A percentile compares a stretch with the other conserved stretches of the same genome.
Evolutionary conservation across 2,113 vertebrate genomes (phyloP).

Genomic region (Crotalus viridis): DNA sequence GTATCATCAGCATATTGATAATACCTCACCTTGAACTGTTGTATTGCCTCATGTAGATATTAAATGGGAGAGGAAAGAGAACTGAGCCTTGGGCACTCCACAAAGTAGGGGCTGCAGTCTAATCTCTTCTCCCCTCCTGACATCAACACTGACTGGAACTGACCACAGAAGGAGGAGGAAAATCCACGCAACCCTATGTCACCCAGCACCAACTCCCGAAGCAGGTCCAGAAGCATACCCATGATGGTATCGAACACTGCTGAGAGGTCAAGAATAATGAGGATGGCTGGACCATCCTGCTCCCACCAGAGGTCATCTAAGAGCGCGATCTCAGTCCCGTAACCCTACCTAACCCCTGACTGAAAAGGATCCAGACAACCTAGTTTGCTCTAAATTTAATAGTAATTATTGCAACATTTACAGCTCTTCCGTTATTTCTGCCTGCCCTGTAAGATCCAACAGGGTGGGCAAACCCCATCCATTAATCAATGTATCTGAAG

Average conservation of each 20-base stretch:
- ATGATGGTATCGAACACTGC: not conserved
- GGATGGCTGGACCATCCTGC: not conserved
- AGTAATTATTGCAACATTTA: not conserved
- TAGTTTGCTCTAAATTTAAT: not conserved
- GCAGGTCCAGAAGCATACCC: not conserved
- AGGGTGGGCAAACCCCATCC: not conserved
- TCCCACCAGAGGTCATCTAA: not conserved
- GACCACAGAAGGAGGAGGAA: not conserved
- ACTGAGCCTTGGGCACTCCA: not conserved
- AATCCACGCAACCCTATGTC: not conserved
- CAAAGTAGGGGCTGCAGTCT: not conserved
- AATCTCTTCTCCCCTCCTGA: not conserved
- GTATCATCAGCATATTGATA: not conserved
- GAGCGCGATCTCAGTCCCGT: not conserved
- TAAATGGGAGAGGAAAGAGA: not conserved
- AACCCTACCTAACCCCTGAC: not conserved
- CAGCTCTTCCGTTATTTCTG: not conserved
- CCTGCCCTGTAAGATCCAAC: not conserved
- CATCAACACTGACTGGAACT: not conserved
- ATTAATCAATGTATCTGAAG: not conserved
- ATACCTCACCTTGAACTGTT: not conserved
- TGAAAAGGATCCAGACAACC: not conserved
- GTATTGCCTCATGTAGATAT: not conserved
- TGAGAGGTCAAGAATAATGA: not conserved
- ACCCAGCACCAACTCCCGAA: not conserved